Conservation (phyloP, 2,888 invertebrate genomes). For the Drosophila picticornis region DNA sequence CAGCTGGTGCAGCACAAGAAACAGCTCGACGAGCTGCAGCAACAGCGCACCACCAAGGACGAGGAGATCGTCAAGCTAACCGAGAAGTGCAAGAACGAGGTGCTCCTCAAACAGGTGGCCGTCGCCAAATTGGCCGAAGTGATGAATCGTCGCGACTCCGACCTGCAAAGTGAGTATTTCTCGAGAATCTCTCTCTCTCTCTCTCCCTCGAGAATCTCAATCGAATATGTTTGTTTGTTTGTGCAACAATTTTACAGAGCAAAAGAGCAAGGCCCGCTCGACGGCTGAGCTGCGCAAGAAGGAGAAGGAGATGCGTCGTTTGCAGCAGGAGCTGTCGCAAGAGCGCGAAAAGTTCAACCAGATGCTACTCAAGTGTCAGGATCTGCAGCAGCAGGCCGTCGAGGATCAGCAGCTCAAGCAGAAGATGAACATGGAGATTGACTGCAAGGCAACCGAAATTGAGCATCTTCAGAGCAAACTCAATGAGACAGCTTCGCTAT, state of each 20-base stretch:
- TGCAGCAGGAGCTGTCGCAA: constrained; percentile 96
- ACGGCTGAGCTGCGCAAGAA: constrained; percentile 93
- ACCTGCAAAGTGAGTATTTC: constrained; percentile 87
- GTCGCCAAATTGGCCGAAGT: constrained; percentile 99
- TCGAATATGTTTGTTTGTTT: not conserved
- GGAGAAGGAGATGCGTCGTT: constrained; percentile 96
- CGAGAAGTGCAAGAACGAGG: constrained; percentile 94
- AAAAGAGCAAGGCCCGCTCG: constrained; percentile 92
- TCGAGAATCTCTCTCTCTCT: not conserved
- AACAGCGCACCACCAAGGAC: constrained; percentile 88
- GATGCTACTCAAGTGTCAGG: constrained; percentile 93
- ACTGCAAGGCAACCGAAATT: constrained; percentile 98
- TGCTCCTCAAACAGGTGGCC: constrained; percentile 95
- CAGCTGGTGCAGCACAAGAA: constrained; percentile 90
- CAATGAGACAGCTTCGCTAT: constrained; percentile 95
- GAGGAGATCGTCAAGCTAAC: constrained; percentile 93
- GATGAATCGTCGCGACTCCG: constrained; percentile 94
- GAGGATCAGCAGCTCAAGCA: constrained; percentile 90
- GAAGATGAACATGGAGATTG: constrained; percentile 97
- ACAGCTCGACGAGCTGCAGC: constrained; percentile 91
- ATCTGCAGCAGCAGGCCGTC: constrained; percentile 92
- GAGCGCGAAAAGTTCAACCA: constrained; percentile 98
- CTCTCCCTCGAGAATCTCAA: not conserved
- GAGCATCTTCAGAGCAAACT: constrained; percentile 96
- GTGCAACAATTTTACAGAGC: constrained; percentile 85